Evolutionary conservation across 2,888 invertebrate species (phyloP).

Genomic region (Drosophila setosimentum): DNA sequence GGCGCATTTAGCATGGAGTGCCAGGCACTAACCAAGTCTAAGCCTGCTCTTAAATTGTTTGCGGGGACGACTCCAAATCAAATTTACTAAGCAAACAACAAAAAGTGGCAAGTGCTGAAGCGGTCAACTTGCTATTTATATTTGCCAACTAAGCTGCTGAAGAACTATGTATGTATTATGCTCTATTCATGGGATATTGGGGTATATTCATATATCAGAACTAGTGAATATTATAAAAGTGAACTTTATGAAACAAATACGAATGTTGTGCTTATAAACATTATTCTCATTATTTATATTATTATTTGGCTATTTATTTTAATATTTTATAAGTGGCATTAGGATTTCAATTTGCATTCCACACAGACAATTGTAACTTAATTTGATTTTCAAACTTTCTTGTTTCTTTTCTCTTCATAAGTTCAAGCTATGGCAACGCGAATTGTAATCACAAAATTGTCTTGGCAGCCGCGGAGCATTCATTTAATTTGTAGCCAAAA

Average conservation of each 20-base stretch:
- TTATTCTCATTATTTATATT: background rate
- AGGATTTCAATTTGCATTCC: slow-evolving; percentile 6
- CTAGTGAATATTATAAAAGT: background rate
- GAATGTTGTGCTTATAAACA: background rate
- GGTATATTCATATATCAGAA: background rate
- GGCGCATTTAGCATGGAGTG: slow-evolving; percentile 65
- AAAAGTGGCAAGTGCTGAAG: slow-evolving; percentile 43
- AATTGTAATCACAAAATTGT: slow-evolving; percentile 48
- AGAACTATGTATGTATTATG: background rate
- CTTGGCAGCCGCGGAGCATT: slow-evolving; percentile 43
- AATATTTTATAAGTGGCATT: background rate
- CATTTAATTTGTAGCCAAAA: slow-evolving; percentile 44
- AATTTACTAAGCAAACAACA: slow-evolving; percentile 55
- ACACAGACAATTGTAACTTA: slow-evolving; percentile 9
- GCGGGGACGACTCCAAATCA: slow-evolving; percentile 49
- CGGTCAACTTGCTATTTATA: slow-evolving; percentile 26
- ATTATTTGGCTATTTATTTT: background rate
- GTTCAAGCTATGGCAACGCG: slow-evolving; percentile 17
- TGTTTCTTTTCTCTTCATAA: background rate
- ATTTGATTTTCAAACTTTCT: slow-evolving; percentile 15
- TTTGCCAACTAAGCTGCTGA: background rate
- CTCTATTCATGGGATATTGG: background rate
- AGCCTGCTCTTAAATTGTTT: slow-evolving; percentile 26
- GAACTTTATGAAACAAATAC: background rate
- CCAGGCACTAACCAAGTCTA: slow-evolving; percentile 27